Conservation (phyloP, 2,113 vertebrate species). For the Burhinus oedicnemus region DNA sequence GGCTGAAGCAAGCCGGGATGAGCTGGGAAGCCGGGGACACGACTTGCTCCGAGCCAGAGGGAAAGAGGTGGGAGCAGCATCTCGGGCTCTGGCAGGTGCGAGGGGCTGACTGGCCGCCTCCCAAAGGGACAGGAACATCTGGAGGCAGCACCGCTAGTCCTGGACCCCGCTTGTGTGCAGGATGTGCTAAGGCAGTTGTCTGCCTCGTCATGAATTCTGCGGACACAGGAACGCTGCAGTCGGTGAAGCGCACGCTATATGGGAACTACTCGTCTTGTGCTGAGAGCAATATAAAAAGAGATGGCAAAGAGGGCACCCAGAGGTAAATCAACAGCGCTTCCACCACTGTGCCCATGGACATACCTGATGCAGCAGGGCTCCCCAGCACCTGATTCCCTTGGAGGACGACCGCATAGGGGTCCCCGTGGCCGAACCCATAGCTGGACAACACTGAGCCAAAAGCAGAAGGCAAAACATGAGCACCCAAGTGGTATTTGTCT, state of each 20-base stretch:
- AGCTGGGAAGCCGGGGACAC: not conserved
- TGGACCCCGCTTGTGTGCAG: conserved; percentile 29
- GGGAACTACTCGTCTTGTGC: conserved; percentile 71
- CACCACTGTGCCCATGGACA: not conserved
- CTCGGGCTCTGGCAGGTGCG: not conserved
- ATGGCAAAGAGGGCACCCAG: conserved; percentile 56
- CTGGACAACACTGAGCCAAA: not conserved
- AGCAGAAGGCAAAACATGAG: not conserved
- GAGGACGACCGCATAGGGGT: not conserved
- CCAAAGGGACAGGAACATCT: not conserved
- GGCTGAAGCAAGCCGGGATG: not conserved
- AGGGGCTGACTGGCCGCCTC: not conserved
- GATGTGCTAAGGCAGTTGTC: conserved; percentile 63
- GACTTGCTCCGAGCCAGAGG: not conserved
- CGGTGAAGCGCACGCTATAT: conserved; percentile 49
- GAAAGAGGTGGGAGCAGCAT: fast-evolving
- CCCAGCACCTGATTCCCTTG: not conserved
- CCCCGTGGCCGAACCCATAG: fast-evolving
- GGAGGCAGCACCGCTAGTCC: conserved; percentile 52
- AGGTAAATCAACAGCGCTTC: conserved; percentile 52
- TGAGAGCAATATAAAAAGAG: conserved; percentile 71
- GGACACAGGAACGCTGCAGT: conserved; percentile 69
- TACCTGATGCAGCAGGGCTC: not conserved
- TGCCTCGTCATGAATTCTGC: conserved; percentile 69
- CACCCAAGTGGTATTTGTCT: not conserved